Conservation (phyloP, 2,113 vertebrate species). For the Morone chrysops region DNA sequence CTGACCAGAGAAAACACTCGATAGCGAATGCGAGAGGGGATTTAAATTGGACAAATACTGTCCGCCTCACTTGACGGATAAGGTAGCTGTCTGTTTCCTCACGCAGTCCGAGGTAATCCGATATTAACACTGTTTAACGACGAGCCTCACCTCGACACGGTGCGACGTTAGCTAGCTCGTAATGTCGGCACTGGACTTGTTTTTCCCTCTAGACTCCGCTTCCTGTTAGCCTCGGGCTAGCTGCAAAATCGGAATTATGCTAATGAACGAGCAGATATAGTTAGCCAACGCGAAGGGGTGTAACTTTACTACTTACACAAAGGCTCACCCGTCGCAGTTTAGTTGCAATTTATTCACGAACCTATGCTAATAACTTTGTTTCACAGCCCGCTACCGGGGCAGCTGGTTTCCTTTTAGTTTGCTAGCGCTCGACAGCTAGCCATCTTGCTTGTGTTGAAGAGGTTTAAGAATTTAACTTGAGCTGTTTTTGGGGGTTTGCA, state of each 20-base stretch:
- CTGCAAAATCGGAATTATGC: slow-evolving; percentile 62
- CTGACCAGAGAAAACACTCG: slow-evolving; percentile 79
- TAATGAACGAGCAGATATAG: slow-evolving; percentile 56
- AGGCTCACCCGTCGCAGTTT: not conserved
- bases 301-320: slow-evolving; percentile 19
- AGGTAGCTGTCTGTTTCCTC: slow-evolving; percentile 29
- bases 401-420: slow-evolving; percentile 51
- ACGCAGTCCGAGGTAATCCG: not conserved
- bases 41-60: slow-evolving; percentile 70
- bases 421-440: slow-evolving; percentile 70
- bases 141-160: not conserved
- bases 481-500: slow-evolving; percentile 3
- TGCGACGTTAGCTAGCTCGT: slow-evolving; percentile 60
- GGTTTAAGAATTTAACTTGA: slow-evolving; percentile 64
- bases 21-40: slow-evolving; percentile 72
- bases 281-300: slow-evolving; percentile 37
- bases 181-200: slow-evolving; percentile 77
- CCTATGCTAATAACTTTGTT: slow-evolving; percentile 51
- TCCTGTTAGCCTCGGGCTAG: slow-evolving; percentile 79
- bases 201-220: slow-evolving; percentile 74
- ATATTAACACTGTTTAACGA: not conserved
- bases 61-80: slow-evolving; percentile 47
- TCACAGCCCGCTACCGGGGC: slow-evolving; percentile 14
- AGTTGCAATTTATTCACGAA: slow-evolving; percentile 15
- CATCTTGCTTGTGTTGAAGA: slow-evolving; percentile 68